Base-by-base conservation (phyloP, 64 coral and sea anemone genomes). In the Stichodactyla helianthus region DNA sequence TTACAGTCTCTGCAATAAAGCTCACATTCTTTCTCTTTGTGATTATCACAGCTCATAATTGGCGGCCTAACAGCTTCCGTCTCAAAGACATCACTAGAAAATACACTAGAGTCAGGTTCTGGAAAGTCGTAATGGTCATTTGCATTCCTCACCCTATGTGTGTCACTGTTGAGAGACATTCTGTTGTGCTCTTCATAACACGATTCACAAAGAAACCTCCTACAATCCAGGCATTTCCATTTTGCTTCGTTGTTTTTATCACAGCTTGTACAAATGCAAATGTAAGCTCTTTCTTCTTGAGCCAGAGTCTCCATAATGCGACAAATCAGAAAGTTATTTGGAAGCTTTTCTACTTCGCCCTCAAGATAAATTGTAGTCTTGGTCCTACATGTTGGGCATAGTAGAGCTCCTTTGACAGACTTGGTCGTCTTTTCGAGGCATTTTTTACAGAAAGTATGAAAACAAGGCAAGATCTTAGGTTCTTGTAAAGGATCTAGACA, bases 391-490 rank as follows among this genome's bases (percentile, higher is more conserved):
- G 90, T 92, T 6, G 90, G 90, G 14, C 90, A 92, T 0, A 86
- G 19, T 18, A 92, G 85, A 19, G 56, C 50, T 20, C 70, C 74
- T 7, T 55, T 71, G 20, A 54, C 62, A 20, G 71, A 55, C 53
- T 54, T 58, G 22, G 54, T 87, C 0, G 86, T 87, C 14, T 92
- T 59, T 82, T 92, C 90, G 7, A 92, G 78, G 53, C 90, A 92
- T 52, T 87, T 28, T 87, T 87, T 85, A 52, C 90, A 92, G 55
- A 92, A 92, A 2, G 90, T 92, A 79, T 92, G 90, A 60, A 92
- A 92, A 28, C 90, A 92, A 82, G 90, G 90, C 35, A 92, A 83
- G 2, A 92, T 86, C 68, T 92, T 92, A 10, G 90, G 90, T 52
- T 87, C 68, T 18, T 26, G 55, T 52, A 92, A 92, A 18, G 61